These are phyloP conservation scores for fruit fly (Drosophila melanogaster) DNA, from an alignment of 1,140 invertebrate species.

Conservation along the genomic window DNA sequence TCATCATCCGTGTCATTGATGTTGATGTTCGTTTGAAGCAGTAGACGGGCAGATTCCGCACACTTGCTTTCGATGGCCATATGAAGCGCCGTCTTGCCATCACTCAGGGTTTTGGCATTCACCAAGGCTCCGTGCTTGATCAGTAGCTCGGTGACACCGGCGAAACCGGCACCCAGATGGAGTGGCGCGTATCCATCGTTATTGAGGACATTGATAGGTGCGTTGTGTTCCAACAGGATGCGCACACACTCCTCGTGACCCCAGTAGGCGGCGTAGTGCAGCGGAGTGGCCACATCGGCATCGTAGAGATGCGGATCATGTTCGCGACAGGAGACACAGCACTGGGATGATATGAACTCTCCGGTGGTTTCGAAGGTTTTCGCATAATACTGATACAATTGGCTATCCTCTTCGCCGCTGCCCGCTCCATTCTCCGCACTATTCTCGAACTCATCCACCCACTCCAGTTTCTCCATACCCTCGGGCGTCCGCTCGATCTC, in stretches of 20 bases:
- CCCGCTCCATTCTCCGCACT: conserved; percentile 33
- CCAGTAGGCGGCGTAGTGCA: conserved; percentile 87
- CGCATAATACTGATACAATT: conserved; percentile 86
- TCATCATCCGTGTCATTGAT: conserved; percentile 86
- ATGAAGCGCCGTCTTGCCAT: conserved; percentile 75
- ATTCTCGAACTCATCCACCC: conserved; percentile 86
- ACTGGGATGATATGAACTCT: conserved; percentile 75
- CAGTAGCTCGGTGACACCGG: conserved; percentile 59
- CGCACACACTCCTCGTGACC: conserved; percentile 86
- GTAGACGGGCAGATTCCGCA: conserved; percentile 85
- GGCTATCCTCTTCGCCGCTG: conserved; percentile 45
- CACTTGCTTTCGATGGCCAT: conserved; percentile 77
- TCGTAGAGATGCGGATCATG: conserved; percentile 86
- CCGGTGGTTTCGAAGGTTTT: conserved; percentile 86
- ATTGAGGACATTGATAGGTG: conserved; percentile 91
- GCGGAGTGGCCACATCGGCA: conserved; percentile 85
- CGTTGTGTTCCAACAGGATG: conserved; percentile 93
- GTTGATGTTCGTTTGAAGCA: conserved; percentile 87
- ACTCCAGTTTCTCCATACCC: conserved; percentile 87
- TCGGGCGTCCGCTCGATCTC: conserved; percentile 86
- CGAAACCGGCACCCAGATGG: conserved; percentile 93
- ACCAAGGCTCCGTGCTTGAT: conserved; percentile 75
- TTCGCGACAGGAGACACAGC: conserved; percentile 56
- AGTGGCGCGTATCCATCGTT: conserved; percentile 96
- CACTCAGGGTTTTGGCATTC: conserved; percentile 74